These are phyloP conservation scores for Hirundo rustica DNA, from an alignment of 2,797 vertebrate genomes.

Conservation along the genomic window DNA sequence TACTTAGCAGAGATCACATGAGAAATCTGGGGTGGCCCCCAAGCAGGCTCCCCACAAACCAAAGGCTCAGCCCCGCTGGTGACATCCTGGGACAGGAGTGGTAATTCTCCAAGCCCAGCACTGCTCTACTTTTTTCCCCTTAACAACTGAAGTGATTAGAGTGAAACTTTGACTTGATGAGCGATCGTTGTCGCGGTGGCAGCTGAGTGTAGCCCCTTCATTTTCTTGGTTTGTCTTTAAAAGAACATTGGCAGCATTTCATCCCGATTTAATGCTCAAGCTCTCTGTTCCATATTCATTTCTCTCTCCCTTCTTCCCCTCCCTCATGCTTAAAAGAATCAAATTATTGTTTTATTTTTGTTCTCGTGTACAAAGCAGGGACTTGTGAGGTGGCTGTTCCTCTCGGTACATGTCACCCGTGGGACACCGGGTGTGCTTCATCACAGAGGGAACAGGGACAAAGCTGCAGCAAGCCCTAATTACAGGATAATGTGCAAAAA, in stretches of 20 bases:
- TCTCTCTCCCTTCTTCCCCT: conserved; percentile 11
- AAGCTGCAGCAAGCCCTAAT: neutral
- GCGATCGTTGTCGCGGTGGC: conserved; percentile 63
- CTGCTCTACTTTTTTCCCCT: conserved; percentile 25
- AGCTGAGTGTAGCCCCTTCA: conserved; percentile 61
- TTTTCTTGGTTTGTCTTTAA: conserved; percentile 69
- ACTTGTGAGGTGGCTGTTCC: neutral
- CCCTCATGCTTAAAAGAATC: neutral
- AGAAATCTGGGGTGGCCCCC: neutral
- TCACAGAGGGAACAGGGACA: neutral
- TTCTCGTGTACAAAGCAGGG: neutral
- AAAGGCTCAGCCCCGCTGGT: neutral
- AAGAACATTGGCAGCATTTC: conserved; percentile 60
- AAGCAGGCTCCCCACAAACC: neutral
- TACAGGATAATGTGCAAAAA: neutral
- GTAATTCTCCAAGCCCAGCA: neutral
- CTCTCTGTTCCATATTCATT: conserved; percentile 66
- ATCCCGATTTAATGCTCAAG: conserved; percentile 29
- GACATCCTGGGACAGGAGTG: neutral
- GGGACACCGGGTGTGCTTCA: neutral
- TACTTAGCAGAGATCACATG: neutral
- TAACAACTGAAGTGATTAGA: conserved; percentile 78
- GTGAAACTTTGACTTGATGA: conserved; percentile 76
- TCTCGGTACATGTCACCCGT: fast-evolving
- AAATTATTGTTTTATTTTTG: neutral